Evolutionary conservation across 2,797 vertebrate genomes (phyloP), one percentile per base, ranked within the genome.

Genomic region (Lagorchestes hirsutus): DNA sequence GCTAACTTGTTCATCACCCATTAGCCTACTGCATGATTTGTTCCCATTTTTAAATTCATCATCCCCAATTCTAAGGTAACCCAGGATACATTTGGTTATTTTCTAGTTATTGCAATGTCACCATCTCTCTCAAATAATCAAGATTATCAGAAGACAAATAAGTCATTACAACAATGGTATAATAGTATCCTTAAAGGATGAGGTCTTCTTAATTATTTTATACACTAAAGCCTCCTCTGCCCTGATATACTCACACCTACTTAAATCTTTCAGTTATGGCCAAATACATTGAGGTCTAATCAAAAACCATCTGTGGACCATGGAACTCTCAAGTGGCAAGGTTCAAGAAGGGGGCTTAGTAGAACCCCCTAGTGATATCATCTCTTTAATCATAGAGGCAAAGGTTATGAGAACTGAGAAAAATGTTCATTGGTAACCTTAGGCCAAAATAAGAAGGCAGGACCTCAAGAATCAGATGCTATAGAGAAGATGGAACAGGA

Each of bases 361-460:
- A 87, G 74, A 87, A 87, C 40, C 40, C 74, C 40, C 74, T 27
- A 87, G 40, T 27, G 40, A 87, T 46, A 87, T 50, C 40, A 50
- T 40, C 74, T 87, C 74, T 50, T 87, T 87, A 87, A 87, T 87
- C 74, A 87, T 87, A 46, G 40, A 87, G 74, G 74, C 74, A 87
- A 50, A 87, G 40, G 74, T 87, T 87, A 87, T 87, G 74, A 24
- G 74, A 87, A 87, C 74, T 46, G 40, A 50, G 74, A 87, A 87
- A 87, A 87, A 87, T 87, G 74, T 87, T 87, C 50, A 50, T 24
- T 46, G 74, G 40, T 87, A 87, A 87, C 74, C 40, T 10, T 50
- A 87, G 74, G 40, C 40, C 74, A 87, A 87, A 67, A 87, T n/a
- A 74, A 74, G 34, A 40, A 74, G 34, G 62, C 62, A 74, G 5